These are phyloP conservation scores for Himalopsyche japonica DNA, from an alignment of 2,888 invertebrate species.

Conservation along the genomic window DNA sequence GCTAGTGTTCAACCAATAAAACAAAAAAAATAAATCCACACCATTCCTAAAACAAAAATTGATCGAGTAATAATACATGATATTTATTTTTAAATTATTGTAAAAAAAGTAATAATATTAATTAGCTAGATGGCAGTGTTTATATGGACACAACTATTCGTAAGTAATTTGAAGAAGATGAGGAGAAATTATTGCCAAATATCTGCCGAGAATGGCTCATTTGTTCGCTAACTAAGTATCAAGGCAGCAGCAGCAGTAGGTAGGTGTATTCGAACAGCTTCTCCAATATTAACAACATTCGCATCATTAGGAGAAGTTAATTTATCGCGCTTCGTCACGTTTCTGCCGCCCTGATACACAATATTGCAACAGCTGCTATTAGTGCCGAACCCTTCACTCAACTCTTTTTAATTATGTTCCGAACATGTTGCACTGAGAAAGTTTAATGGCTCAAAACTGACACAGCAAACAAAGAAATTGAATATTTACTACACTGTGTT, in stretches of 20 bases:
- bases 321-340: constrained; percentile 17
- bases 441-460: neutral
- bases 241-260: neutral
- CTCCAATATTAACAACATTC: constrained; percentile 14
- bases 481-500: neutral
- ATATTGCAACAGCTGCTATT: constrained; percentile 13
- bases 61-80: too few relatives aligned
- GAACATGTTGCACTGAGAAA: constrained; percentile 10
- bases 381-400: constrained; percentile 10
- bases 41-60: too few relatives aligned
- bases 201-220: neutral
- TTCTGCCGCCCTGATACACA: constrained; percentile 9
- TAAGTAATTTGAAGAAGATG: neutral
- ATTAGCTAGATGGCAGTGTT: too few relatives aligned
- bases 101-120: too few relatives aligned
- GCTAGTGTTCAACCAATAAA: too few relatives aligned
- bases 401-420: constrained; percentile 13
- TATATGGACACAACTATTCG: too few relatives aligned
- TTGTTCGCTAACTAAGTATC: neutral
- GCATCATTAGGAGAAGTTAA: constrained; percentile 19
- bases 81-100: too few relatives aligned
- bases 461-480: constrained; percentile 9
- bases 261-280: neutral
- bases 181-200: constrained; percentile 10
- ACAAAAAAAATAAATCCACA: too few relatives aligned